Conservation (phyloP, 2,797 vertebrate genomes). For the Melopsittacus undulatus region DNA sequence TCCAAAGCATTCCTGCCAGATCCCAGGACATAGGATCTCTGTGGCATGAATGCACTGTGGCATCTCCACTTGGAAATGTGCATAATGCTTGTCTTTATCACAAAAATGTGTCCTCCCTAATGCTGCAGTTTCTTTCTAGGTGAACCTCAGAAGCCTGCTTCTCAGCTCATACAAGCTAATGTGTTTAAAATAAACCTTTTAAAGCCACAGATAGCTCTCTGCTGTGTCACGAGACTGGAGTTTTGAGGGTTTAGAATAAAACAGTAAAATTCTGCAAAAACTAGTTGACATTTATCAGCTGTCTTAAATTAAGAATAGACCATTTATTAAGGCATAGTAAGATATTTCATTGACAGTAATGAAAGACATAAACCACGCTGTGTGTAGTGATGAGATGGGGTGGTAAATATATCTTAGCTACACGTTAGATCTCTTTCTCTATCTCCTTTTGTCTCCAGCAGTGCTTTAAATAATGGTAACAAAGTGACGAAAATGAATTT, state of each 20-base stretch:
- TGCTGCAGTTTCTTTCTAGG: neutral
- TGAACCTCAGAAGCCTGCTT: neutral
- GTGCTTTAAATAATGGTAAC: neutral
- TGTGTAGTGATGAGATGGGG: neutral
- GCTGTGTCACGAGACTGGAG: neutral
- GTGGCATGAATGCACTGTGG: neutral
- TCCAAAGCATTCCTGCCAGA: neutral
- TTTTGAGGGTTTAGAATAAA: neutral
- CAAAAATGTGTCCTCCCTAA: neutral
- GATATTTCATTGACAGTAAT: neutral
- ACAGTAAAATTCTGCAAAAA: neutral
- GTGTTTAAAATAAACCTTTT: neutral
- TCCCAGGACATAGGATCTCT: accelerated
- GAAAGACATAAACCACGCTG: neutral
- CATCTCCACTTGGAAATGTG: neutral
- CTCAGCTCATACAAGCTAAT: neutral
- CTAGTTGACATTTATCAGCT: neutral
- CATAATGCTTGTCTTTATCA: neutral
- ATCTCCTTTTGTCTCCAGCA: neutral
- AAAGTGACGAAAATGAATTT: neutral
- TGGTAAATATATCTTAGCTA: neutral
- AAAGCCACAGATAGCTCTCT: neutral
- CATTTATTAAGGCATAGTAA: neutral
- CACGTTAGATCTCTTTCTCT: neutral
- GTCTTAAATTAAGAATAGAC: neutral